Conservation (phyloP, 1,140 invertebrate species). For the Drosophila suzukii region DNA sequence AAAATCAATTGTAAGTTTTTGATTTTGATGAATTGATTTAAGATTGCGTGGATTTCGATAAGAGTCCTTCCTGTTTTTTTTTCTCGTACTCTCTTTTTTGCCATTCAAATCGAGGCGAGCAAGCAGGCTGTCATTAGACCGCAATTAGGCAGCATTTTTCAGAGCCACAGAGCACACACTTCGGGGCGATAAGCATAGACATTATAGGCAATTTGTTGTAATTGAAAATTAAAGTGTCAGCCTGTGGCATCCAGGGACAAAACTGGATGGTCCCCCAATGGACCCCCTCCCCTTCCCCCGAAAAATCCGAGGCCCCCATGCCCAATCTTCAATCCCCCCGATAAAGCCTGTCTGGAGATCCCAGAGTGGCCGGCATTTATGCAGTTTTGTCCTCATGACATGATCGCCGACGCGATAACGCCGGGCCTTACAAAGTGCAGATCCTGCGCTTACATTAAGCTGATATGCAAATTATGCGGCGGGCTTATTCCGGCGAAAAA, state of each 20-base stretch:
- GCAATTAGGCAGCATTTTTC: conserved; percentile 62
- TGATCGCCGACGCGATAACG: conserved; percentile 70
- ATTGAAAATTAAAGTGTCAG: conserved; percentile 83
- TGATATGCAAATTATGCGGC: conserved; percentile 80
- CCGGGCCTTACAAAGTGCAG: conserved; percentile 66
- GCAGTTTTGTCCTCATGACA: conserved; percentile 74
- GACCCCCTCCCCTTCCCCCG: neutral
- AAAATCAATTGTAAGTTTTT: conserved; percentile 76
- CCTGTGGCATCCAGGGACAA: conserved; percentile 71
- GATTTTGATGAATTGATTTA: conserved; percentile 81
- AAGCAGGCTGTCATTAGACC: conserved; percentile 38
- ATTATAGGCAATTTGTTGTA: conserved; percentile 83
- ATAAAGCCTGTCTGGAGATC: conserved; percentile 3
- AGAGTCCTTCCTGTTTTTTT: conserved; percentile 17
- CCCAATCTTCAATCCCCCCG: neutral
- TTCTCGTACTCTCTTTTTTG: neutral
- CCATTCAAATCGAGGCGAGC: neutral
- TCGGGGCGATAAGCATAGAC: conserved; percentile 79
- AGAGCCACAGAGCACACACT: conserved; percentile 30
- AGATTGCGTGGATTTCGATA: conserved; percentile 74
- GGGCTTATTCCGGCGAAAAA: conserved; percentile 68
- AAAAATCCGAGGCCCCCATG: neutral
- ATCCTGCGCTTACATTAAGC: conserved; percentile 74
- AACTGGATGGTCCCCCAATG: conserved; percentile 29
- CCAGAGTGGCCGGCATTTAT: conserved; percentile 30